These are phyloP conservation scores for Siderastrea siderea DNA, from an alignment of 92 coral and sea anemone genomes.

Conservation along the genomic window DNA sequence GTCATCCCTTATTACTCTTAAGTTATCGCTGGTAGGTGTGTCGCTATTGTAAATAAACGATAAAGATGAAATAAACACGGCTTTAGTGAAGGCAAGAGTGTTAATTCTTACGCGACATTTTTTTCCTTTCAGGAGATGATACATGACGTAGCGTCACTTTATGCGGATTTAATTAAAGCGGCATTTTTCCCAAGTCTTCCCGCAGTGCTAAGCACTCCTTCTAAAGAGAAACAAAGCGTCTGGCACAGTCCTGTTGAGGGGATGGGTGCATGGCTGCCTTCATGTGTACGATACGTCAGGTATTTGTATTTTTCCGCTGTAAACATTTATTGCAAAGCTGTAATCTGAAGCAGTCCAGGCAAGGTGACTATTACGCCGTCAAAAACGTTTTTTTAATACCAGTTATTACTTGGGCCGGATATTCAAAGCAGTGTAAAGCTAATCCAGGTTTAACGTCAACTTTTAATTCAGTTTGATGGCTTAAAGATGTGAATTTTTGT, in stretches of 20 bases:
- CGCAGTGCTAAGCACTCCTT: slow-evolving; percentile 27
- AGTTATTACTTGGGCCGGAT: no score
- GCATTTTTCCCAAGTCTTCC: slow-evolving; percentile 86
- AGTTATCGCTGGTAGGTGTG: no score
- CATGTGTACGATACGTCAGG: slow-evolving; percentile 95
- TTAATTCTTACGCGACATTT: neutral
- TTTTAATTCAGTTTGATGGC: no score
- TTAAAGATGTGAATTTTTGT: no score
- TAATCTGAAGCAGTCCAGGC: no score
- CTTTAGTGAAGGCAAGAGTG: neutral
- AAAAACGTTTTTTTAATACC: no score
- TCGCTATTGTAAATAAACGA: no score
- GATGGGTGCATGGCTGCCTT: slow-evolving; percentile 95
- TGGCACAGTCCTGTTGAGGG: slow-evolving; percentile 90
- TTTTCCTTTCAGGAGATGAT: slow-evolving; percentile 77
- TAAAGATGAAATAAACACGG: no score
- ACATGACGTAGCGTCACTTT: slow-evolving; percentile 80
- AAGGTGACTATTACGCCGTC: no score
- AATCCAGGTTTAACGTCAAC: no score
- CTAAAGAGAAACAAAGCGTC: slow-evolving; percentile 63
- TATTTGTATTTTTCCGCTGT: slow-evolving; percentile 3
- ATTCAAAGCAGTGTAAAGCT: no score
- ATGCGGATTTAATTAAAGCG: slow-evolving; percentile 85
- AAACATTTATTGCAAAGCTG: neutral
- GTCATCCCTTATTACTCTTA: no score